Evolutionary conservation across 2,797 vertebrate species (phyloP).

Genomic region (Sebastolobus altivelis): DNA sequence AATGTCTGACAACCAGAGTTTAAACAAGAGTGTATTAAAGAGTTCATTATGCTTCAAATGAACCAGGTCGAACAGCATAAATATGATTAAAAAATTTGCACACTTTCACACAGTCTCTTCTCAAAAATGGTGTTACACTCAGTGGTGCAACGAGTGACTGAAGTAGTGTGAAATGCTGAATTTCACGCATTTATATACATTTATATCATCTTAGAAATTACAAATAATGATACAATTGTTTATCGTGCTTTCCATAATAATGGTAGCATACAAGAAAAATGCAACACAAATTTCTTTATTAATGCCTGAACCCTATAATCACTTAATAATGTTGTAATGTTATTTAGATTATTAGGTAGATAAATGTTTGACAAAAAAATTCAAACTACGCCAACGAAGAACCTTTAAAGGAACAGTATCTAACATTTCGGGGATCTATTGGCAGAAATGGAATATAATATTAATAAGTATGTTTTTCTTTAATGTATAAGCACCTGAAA

Average conservation of each 20-base stretch:
- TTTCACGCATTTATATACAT: not conserved
- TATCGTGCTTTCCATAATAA: not conserved
- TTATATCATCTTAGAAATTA: not conserved
- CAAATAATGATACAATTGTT: not conserved
- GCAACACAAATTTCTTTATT: not conserved
- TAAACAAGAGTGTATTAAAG: not conserved
- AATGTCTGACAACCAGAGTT: not conserved
- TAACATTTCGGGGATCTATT: too few relatives aligned
- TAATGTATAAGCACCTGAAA: too few relatives aligned
- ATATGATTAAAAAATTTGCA: too few relatives aligned
- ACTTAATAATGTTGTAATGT: not conserved
- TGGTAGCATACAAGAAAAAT: not conserved
- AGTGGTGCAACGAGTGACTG: not conserved
- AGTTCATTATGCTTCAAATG: not conserved
- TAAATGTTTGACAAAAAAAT: not conserved
- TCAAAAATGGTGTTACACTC: not conserved
- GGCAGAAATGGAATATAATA: too few relatives aligned
- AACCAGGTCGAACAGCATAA: not conserved
- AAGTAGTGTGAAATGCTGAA: not conserved
- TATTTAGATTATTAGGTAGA: not conserved
- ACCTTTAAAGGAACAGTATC: not conserved
- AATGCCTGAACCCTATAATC: not conserved
- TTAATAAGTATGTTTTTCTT: too few relatives aligned
- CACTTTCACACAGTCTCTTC: too few relatives aligned
- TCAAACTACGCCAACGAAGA: not conserved